Percentiles rank a stretch among this genome's conserved stretches.
These are phyloP conservation scores for Corythaixoides concolor DNA, from an alignment of 2,113 vertebrate genomes.

Conservation along the genomic window DNA sequence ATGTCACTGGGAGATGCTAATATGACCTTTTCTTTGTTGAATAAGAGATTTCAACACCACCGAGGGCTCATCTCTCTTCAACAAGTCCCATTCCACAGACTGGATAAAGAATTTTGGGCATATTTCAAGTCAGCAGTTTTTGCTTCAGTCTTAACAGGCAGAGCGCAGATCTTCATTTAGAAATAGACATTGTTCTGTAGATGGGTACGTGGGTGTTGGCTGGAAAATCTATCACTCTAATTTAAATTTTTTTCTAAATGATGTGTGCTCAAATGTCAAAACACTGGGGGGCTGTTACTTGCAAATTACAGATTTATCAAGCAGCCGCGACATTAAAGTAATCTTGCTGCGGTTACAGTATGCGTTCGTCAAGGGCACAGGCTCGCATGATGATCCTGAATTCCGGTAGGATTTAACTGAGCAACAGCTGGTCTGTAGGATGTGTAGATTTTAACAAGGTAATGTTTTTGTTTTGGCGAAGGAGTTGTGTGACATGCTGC, in stretches of 20 bases:
- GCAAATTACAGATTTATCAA: neutral
- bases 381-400: neutral
- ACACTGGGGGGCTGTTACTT: neutral
- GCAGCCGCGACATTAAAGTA: neutral
- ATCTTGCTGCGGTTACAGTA: neutral
- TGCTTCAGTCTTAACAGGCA: neutral
- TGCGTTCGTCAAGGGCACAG: neutral
- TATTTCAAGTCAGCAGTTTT: neutral
- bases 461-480: conserved; percentile 27
- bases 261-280: neutral
- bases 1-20: conserved; percentile 30
- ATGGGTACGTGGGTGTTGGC: neutral
- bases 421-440: conserved; percentile 43
- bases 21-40: conserved; percentile 55
- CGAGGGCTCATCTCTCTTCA: conserved; percentile 8
- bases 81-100: neutral
- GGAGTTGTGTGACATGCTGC: neutral
- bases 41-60: conserved; percentile 33
- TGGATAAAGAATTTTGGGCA: neutral
- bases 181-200: neutral
- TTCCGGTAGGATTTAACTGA: conserved; percentile 2
- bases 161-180: neutral
- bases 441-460: conserved; percentile 37
- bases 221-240: neutral
- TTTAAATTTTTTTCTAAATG: neutral